Evolutionary conservation across 2,113 vertebrate genomes (phyloP).

Genomic region (Cottus gobio): DNA sequence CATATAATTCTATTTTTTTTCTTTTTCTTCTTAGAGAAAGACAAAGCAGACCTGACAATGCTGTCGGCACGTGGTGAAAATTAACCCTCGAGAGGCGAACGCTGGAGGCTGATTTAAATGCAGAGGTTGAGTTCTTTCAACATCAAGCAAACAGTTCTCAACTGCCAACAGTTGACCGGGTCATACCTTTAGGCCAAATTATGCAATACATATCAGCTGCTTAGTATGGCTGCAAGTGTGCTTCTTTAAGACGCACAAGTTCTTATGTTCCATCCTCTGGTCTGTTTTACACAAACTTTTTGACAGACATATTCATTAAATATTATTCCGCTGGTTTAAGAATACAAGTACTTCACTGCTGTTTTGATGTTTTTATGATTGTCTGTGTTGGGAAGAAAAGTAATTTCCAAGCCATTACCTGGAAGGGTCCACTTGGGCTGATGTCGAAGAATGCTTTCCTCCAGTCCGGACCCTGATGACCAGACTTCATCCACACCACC

Average conservation of each 20-base stretch:
- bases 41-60: conserved; percentile 17
- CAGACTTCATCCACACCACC: conserved; percentile 89
- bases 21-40: background rate
- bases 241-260: background rate
- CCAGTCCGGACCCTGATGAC: conserved; percentile 91
- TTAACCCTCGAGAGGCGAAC: background rate
- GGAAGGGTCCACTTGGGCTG: conserved; percentile 93
- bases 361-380: conserved; percentile 4
- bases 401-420: conserved; percentile 81
- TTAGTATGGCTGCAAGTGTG: background rate
- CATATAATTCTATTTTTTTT: background rate
- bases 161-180: background rate
- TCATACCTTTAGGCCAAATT: conserved; percentile 20
- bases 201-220: conserved; percentile 22
- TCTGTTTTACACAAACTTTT: background rate
- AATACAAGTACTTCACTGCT: background rate
- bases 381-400: background rate
- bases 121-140: conserved; percentile 14
- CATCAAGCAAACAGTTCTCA: conserved; percentile 18
- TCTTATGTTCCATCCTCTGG: background rate
- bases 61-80: conserved; percentile 8
- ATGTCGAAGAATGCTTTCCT: conserved; percentile 91
- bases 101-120: conserved; percentile 19
- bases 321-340: no score
- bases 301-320: background rate